phyloP scores from a whole-genome alignment of 1,140 invertebrate species.

The Ceratosolen solmsi region DNA sequence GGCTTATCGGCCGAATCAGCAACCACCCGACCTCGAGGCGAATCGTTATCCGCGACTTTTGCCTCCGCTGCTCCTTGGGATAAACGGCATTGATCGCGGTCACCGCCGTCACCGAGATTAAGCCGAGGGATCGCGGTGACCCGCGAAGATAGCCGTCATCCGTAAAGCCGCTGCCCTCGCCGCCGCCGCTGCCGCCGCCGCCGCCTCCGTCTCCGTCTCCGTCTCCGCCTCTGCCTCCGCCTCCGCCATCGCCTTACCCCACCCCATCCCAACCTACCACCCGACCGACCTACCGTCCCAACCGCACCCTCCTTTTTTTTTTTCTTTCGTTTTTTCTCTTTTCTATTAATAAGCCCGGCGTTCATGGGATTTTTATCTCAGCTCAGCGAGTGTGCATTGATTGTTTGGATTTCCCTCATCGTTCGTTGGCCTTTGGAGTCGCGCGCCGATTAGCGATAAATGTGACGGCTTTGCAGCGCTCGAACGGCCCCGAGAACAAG shows the following conservation, averaged over 20 bases:
- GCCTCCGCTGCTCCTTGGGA: background rate
- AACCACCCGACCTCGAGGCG: background rate
- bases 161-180: slow-evolving; percentile 60
- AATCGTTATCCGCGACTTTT: background rate
- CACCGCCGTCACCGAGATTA: slow-evolving; percentile 59
- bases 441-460: slow-evolving; percentile 19
- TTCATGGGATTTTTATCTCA: too few species aligned
- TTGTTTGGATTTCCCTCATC: too few species aligned
- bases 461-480: too few species aligned
- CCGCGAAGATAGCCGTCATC: slow-evolving; percentile 68
- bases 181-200: slow-evolving; percentile 14
- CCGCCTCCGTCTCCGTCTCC: slow-evolving; percentile 54
- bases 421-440: slow-evolving; percentile 67
- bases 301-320: background rate
- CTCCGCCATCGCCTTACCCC: background rate
- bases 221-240: too few species aligned
- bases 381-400: too few species aligned
- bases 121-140: slow-evolving; percentile 67
- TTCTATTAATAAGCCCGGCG: background rate
- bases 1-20: background rate
- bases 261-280: too few species aligned
- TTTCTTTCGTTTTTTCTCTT: background rate
- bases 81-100: background rate
- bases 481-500: background rate
- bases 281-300: background rate